Percentiles rank a stretch among this genome's conserved stretches.
Evolutionary conservation across 2,113 vertebrate genomes (phyloP).

Genomic region (Madoqua kirkii): DNA sequence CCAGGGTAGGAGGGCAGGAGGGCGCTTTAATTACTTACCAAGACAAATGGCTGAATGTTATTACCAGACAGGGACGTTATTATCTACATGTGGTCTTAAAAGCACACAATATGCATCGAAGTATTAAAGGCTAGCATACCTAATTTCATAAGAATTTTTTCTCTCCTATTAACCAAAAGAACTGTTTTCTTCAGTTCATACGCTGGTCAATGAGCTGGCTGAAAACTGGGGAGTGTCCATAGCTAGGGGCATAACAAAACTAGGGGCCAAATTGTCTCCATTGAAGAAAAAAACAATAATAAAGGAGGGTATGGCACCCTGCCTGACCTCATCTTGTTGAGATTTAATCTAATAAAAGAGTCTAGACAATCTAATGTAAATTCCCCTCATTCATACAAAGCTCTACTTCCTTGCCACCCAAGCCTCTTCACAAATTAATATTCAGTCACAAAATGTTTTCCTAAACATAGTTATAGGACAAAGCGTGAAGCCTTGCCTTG

Average conservation of each 20-base stretch:
- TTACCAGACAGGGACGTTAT: conserved; percentile 69
- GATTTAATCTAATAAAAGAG: background rate
- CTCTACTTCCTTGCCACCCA: background rate
- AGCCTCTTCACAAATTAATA: background rate
- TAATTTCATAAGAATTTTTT: background rate
- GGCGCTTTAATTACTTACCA: conserved; percentile 73
- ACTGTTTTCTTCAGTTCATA: background rate
- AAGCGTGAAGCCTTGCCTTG: background rate
- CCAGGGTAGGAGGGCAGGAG: background rate
- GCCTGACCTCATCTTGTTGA: background rate
- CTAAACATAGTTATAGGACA: background rate
- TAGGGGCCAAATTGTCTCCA: conserved; percentile 39
- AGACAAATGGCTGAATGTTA: conserved; percentile 71
- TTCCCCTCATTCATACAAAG: background rate
- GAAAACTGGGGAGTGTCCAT: background rate
- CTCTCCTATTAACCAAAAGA: background rate
- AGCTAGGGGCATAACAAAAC: background rate
- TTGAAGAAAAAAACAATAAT: background rate
- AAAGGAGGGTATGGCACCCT: background rate
- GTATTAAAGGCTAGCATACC: conserved; percentile 50
- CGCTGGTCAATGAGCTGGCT: background rate
- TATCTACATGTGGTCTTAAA: conserved; percentile 62
- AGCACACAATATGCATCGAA: conserved; percentile 67
- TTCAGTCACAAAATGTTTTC: background rate
- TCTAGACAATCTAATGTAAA: background rate